Percentiles rank a stretch among this genome's conserved stretches.
phyloP scores from a whole-genome alignment of 2,888 invertebrate species.

The Rhyacophila evoluta region DNA sequence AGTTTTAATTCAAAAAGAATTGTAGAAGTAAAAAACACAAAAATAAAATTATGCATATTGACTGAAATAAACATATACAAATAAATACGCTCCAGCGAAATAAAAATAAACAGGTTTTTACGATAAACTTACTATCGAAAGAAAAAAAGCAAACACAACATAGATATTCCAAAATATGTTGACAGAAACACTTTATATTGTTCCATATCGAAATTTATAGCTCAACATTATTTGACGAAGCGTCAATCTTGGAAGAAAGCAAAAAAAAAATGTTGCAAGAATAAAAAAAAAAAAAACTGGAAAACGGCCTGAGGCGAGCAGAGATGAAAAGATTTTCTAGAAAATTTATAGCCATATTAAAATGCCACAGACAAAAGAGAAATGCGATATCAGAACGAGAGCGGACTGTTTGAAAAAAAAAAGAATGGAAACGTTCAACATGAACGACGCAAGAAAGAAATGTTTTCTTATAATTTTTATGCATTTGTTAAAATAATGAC shows the following conservation, averaged over 20 bases:
- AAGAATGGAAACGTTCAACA: neutral
- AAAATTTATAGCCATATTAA: constrained; percentile 23
- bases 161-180: neutral
- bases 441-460: neutral
- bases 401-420: neutral
- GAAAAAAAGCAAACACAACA: neutral
- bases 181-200: neutral
- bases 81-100: no score
- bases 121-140: neutral
- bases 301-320: neutral
- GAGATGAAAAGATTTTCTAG: constrained; percentile 10
- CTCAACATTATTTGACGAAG: neutral
- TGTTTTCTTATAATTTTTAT: neutral
- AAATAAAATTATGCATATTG: no score
- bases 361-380: constrained; percentile 1
- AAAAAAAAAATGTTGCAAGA: neutral
- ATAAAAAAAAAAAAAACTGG: neutral
- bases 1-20: no score
- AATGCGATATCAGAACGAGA: constrained; percentile 1
- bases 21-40: no score
- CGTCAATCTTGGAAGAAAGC: constrained; percentile 5
- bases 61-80: no score
- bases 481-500: neutral
- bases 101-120: neutral
- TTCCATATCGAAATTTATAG: neutral